Percentiles rank a stretch among this genome's conserved stretches.
Conservation (phyloP, 2,888 invertebrate species). For the Caenorhabditis angaria region DNA sequence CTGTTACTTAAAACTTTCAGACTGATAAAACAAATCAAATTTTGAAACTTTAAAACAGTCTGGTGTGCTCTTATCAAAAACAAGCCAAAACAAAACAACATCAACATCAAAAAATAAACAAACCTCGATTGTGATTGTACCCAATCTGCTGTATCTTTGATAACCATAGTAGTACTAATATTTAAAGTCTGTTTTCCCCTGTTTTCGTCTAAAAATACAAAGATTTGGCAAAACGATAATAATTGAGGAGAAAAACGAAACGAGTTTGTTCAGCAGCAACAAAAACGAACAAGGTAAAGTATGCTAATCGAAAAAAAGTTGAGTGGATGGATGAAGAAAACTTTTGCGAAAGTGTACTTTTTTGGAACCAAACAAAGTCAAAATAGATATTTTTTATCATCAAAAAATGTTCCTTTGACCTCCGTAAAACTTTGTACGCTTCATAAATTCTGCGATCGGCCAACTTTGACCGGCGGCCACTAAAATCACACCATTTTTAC, state of each 20-base stretch:
- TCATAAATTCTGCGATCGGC: too few species aligned
- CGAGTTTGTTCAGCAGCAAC: slow-evolving; percentile 25
- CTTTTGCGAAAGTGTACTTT: too few species aligned
- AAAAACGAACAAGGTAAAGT: slow-evolving; percentile 4
- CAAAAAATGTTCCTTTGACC: neutral
- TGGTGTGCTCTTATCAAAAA: neutral
- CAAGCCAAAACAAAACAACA: slow-evolving; percentile 11
- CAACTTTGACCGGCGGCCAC: neutral
- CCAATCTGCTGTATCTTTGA: slow-evolving; percentile 53
- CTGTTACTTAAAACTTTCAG: slow-evolving; percentile 4
- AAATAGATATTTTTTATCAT: too few species aligned
- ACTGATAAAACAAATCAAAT: too few species aligned
- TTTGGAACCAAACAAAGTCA: too few species aligned
- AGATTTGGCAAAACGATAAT: slow-evolving; percentile 2
- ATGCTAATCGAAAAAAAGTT: neutral
- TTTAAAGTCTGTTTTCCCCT: neutral
- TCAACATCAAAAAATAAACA: slow-evolving; percentile 11
- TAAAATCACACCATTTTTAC: neutral
- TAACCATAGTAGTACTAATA: slow-evolving; percentile 25
- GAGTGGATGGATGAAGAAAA: neutral
- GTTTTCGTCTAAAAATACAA: neutral
- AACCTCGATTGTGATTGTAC: slow-evolving; percentile 49
- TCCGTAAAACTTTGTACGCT: too few species aligned
- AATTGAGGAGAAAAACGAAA: slow-evolving; percentile 16
- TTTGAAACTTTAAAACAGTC: slow-evolving; percentile 11